Conservation (phyloP, 1,140 invertebrate species). For the Aphelenchoides avenae region DNA sequence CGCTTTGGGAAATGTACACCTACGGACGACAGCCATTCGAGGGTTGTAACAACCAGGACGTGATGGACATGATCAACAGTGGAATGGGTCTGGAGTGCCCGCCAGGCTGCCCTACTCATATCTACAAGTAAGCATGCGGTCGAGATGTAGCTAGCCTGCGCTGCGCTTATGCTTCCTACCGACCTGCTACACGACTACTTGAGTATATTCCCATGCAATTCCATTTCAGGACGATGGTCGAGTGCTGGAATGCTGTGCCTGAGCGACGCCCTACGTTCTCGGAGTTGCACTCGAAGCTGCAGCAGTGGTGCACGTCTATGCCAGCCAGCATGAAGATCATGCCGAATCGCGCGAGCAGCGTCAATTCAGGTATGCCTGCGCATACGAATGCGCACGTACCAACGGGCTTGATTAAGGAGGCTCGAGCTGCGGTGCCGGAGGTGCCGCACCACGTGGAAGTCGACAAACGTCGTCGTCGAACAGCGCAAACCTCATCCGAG, state of each 20-base stretch:
- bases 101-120: slow-evolving; percentile 24
- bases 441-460: slow-evolving; percentile 5
- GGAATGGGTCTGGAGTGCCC: slow-evolving; percentile 25
- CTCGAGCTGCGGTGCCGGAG: slow-evolving; percentile 14
- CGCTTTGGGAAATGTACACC: slow-evolving; percentile 60
- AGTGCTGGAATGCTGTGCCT: slow-evolving; percentile 87
- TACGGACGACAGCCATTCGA: slow-evolving; percentile 76
- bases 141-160: background rate
- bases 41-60: slow-evolving; percentile 7
- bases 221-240: slow-evolving; percentile 29
- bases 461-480: slow-evolving; percentile 1
- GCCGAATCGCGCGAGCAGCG: slow-evolving; percentile 19
- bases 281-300: slow-evolving; percentile 67
- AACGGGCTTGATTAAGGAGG: slow-evolving; percentile 5
- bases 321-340: slow-evolving; percentile 21
- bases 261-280: slow-evolving; percentile 81
- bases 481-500: slow-evolving; percentile 5
- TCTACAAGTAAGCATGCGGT: slow-evolving; percentile 16
- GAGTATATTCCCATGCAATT: too few relatives aligned
- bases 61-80: slow-evolving; percentile 32
- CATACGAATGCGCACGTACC: slow-evolving; percentile 7
- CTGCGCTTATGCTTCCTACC: too few relatives aligned
- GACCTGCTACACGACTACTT: too few relatives aligned
- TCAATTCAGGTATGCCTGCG: slow-evolving; percentile 26
- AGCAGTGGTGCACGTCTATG: slow-evolving; percentile 65